phyloP scores from a whole-genome alignment of 1,140 invertebrate genomes.

The Trachelipus rathkii region DNA sequence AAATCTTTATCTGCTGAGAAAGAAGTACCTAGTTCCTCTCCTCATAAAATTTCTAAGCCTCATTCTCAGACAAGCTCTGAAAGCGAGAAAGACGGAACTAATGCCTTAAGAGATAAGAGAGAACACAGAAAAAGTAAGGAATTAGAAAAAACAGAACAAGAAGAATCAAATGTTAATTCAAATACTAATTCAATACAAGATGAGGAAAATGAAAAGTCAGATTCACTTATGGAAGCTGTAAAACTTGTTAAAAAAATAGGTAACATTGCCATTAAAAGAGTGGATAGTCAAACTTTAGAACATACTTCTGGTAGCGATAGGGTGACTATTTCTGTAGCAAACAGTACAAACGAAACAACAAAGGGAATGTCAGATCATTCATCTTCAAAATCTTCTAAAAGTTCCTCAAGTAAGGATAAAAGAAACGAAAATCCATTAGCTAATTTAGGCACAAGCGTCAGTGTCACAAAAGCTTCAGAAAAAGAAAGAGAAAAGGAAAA shows the following conservation, averaged over 20 bases:
- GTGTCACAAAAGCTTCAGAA: conserved; percentile 43
- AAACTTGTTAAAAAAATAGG: conserved; percentile 35
- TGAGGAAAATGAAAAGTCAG: conserved; percentile 19
- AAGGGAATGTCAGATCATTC: conserved; percentile 17
- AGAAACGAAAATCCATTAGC: conserved; percentile 29
- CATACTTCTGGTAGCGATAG: conserved; percentile 4
- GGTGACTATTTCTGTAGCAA: conserved; percentile 27
- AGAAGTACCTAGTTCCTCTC: not conserved
- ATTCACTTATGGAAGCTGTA: conserved; percentile 39
- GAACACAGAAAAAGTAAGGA: not conserved
- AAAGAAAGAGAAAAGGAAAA: conserved; percentile 38
- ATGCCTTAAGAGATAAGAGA: not conserved
- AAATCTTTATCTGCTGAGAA: not conserved
- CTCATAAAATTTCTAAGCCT: not conserved
- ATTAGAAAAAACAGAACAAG: not conserved
- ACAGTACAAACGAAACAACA: conserved; percentile 13
- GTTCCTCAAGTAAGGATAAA: conserved; percentile 24
- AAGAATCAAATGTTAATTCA: conserved; percentile 43
- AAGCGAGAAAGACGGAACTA: not conserved
- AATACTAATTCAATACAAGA: conserved; percentile 6
- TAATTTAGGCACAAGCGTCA: conserved; percentile 36
- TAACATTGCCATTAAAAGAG: conserved; percentile 35
- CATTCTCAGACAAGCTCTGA: conserved; percentile 24
- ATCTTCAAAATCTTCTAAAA: conserved; percentile 28
- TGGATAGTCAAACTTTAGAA: conserved; percentile 28